phyloP scores from a whole-genome alignment of 1,140 invertebrate species.

The Nomia melanderi region DNA sequence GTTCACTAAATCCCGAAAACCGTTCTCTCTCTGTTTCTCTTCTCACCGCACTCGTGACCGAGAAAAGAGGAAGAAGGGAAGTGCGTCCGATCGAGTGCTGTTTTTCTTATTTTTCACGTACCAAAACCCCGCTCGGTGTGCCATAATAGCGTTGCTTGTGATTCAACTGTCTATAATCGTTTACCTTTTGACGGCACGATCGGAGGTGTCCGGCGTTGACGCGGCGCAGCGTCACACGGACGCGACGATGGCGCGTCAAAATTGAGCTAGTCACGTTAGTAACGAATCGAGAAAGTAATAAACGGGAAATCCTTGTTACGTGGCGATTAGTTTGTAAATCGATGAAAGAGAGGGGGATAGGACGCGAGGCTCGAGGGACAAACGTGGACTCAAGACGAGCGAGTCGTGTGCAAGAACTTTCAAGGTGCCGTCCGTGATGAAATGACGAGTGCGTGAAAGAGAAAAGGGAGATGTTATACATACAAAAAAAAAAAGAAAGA shows the following conservation, averaged over 20 bases:
- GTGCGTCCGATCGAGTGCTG: conserved; percentile 27
- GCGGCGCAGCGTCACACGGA: background rate
- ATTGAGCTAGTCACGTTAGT: conserved; percentile 72
- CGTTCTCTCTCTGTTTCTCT: conserved; percentile 30
- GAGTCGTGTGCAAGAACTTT: conserved; percentile 46
- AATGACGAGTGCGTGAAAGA: conserved; percentile 36
- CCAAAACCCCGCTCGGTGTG: conserved; percentile 50
- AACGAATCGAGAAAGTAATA: conserved; percentile 57
- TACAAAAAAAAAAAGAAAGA: background rate
- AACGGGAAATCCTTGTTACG: conserved; percentile 73
- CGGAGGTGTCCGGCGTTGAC: background rate
- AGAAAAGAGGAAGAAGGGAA: background rate
- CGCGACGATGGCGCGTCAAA: background rate
- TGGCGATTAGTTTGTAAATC: conserved; percentile 65
- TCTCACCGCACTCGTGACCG: conserved; percentile 34
- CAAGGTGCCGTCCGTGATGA: conserved; percentile 64
- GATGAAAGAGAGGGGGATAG: background rate
- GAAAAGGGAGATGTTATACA: background rate
- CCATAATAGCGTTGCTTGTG: conserved; percentile 54
- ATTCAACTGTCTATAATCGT: conserved; percentile 37
- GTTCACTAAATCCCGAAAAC: conserved; percentile 13
- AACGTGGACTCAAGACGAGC: background rate
- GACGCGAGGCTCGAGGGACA: background rate
- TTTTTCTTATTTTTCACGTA: conserved; percentile 14
- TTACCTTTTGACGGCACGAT: conserved; percentile 20